phyloP scores from a whole-genome alignment of 2,888 invertebrate genomes.

The Erebia epiphron region DNA sequence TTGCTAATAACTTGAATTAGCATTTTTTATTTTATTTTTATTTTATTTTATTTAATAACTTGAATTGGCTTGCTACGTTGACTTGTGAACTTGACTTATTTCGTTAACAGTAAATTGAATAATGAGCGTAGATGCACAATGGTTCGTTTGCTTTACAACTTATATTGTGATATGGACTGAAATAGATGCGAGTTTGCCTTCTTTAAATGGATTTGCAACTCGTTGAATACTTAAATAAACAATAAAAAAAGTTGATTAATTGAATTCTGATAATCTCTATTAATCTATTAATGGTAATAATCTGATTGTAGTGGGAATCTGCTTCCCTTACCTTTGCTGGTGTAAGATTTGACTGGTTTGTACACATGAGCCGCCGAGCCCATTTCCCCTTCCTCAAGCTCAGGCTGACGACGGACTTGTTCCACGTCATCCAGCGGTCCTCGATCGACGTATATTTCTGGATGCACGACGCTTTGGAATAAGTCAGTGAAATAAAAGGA shows the following conservation, averaged over 20 bases:
- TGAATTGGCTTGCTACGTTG: not conserved
- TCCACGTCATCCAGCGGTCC: conserved; percentile 77
- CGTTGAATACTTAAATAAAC: too few species aligned
- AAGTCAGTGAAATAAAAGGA: not conserved
- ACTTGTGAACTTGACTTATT: conserved; percentile 58
- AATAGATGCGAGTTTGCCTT: not conserved
- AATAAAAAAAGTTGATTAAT: too few species aligned
- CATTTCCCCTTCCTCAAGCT: conserved; percentile 76
- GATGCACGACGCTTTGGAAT: conserved; percentile 59
- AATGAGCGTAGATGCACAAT: conserved; percentile 41
- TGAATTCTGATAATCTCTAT: too few species aligned
- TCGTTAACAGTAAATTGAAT: conserved; percentile 56
- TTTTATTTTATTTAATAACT: too few species aligned
- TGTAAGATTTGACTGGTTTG: conserved; percentile 61
- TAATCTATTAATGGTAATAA: not conserved
- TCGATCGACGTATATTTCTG: conserved; percentile 65
- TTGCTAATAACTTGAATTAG: not conserved
- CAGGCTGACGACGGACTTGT: conserved; percentile 73
- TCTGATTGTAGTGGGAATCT: conserved; percentile 8
- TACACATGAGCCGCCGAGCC: conserved; percentile 65
- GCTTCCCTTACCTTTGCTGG: conserved; percentile 51
- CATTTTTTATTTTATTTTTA: too few species aligned
- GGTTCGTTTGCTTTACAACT: not conserved
- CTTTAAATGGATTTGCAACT: not conserved
- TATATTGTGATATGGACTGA: not conserved